These are phyloP conservation scores for Pluvialis apricaria DNA, from an alignment of 2,113 vertebrate species.

Conservation along the genomic window DNA sequence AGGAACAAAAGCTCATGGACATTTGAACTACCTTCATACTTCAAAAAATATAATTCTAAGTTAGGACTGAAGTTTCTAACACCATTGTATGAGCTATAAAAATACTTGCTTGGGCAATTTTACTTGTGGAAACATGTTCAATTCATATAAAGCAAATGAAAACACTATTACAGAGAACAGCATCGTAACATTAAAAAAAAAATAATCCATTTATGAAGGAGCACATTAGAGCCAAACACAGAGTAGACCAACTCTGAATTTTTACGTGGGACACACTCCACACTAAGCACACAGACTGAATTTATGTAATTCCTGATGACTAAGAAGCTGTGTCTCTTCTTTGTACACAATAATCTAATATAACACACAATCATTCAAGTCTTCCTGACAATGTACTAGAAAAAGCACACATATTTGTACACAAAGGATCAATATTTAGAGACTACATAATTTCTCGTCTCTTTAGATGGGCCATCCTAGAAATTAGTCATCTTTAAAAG, in stretches of 20 bases:
- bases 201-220: not conserved
- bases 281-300: not conserved
- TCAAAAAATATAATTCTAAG: not conserved
- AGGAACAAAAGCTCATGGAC: not conserved
- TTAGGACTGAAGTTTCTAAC: not conserved
- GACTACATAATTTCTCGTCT: not conserved
- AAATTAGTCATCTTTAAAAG: not conserved
- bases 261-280: not conserved
- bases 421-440: slow-evolving; percentile 31
- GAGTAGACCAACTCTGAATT: not conserved
- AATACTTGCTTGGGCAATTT: not conserved
- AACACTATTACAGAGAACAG: not conserved
- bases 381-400: not conserved
- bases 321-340: not conserved
- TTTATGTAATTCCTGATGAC: not conserved
- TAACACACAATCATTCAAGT: not conserved
- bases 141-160: not conserved
- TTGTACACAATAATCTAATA: slow-evolving; percentile 10
- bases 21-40: not conserved
- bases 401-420: not conserved
- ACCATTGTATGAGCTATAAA: not conserved
- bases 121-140: not conserved
- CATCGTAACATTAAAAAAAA: not conserved
- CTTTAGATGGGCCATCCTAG: not conserved
- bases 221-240: not conserved